Base-by-base conservation (phyloP, 2,888 invertebrate genomes). In the Formica aserva region DNA sequence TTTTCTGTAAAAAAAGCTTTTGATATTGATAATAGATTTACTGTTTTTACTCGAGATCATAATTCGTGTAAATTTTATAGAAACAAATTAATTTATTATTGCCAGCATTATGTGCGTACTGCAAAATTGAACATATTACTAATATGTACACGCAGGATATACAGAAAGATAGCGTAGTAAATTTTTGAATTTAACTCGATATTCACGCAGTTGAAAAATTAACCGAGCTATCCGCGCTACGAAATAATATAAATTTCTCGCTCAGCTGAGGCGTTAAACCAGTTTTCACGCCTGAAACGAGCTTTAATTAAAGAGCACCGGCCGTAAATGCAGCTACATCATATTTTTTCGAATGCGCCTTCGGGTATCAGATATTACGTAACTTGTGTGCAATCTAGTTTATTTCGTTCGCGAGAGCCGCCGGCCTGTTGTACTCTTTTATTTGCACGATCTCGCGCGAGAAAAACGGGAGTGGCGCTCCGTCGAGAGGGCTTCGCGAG, bases 231-330 rank as follows among this genome's bases (percentile, higher is more conserved):
- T 60, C 32, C 60, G 15, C 60, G 60, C 72, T 72, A 32, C 26
- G 45, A 72, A 78, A 80, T 80, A 80, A 80, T 80, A 80, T 72
- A 80, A 80, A 80, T 80, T 80, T 80, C 60, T 35, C 45, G 60
- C 78, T 71, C 72, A 80, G 72, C 78, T 80, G 78, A 80, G 78
- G 72, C 78, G 72, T 80, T 80, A 80, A 80, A 80, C 72, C 78
- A 80, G 78, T 80, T 80, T 80, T 80, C 72, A 80, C 78, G 78
- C 60, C 60, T 80, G 78, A 80, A 80, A 71, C 72, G 78, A 80
- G 78, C 78, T 80, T 80, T 80, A 80, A 80, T 80, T 80, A 80
- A 80, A 80, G 78, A 72, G 60, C 45, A 72, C 9, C 45, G 72
- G 72, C 72, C 35, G 78, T 80, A 80, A 80, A 80, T 72, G 78